Conservation (phyloP, 2,113 vertebrate species). For the Hydrolagus affinis region DNA sequence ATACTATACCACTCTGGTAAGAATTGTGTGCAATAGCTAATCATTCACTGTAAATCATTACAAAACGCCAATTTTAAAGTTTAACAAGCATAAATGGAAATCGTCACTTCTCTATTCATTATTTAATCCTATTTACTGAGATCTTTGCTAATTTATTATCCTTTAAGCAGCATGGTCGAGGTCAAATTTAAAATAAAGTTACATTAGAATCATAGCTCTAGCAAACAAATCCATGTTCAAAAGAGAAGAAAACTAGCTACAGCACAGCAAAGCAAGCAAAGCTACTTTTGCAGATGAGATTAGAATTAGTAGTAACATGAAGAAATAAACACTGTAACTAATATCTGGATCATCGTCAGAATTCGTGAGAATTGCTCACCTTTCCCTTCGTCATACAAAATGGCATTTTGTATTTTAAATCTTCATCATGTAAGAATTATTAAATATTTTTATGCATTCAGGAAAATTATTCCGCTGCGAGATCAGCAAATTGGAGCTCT, state of each 20-base stretch:
- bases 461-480: not conserved
- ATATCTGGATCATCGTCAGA: slow-evolving; percentile 1
- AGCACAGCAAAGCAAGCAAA: slow-evolving; percentile 12
- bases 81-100: not conserved
- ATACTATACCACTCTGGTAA: not conserved
- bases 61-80: not conserved
- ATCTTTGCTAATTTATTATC: not conserved
- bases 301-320: slow-evolving; percentile 7
- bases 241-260: not conserved
- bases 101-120: not conserved
- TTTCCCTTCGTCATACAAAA: not conserved
- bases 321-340: slow-evolving; percentile 7
- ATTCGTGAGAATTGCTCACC: no score
- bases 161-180: not conserved
- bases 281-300: not conserved
- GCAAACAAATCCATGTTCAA: not conserved
- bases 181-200: not conserved
- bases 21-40: not conserved
- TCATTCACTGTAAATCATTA: not conserved
- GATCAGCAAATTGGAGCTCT: not conserved
- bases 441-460: not conserved
- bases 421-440: not conserved
- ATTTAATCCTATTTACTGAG: not conserved
- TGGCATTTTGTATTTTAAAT: not conserved
- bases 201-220: not conserved